These are phyloP conservation scores for Drosophila merina DNA, from an alignment of 2,888 invertebrate genomes.

Conservation along the genomic window DNA sequence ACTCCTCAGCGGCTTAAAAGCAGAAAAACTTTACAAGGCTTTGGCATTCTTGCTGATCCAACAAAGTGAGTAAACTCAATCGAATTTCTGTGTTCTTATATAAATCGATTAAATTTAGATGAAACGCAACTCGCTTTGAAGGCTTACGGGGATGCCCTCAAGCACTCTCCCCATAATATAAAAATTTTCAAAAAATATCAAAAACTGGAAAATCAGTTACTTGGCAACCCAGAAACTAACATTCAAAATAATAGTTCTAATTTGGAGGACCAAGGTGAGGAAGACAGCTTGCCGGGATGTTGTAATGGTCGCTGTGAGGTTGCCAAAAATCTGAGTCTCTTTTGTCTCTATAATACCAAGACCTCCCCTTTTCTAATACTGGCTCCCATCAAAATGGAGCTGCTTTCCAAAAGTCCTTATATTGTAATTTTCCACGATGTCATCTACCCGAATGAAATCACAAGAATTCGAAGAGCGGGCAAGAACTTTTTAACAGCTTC, in stretches of 20 bases:
- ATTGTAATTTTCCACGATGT: slow-evolving; percentile 85
- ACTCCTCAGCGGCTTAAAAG: not conserved
- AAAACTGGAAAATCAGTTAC: not conserved
- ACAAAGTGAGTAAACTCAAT: not conserved
- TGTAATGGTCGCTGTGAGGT: slow-evolving; percentile 25
- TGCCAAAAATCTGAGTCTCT: slow-evolving; percentile 18
- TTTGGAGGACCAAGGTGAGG: not conserved
- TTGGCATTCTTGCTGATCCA: slow-evolving; percentile 1
- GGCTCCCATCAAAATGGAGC: slow-evolving; percentile 84
- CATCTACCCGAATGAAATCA: slow-evolving; percentile 84
- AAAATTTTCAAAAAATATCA: not conserved
- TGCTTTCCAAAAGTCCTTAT: slow-evolving; percentile 84
- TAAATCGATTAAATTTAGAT: not conserved
- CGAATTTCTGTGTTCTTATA: not conserved
- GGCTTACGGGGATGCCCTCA: not conserved
- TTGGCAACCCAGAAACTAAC: not conserved
- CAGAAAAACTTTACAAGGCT: not conserved
- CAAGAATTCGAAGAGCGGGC: slow-evolving; percentile 81
- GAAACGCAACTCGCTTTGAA: not conserved
- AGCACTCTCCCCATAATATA: slow-evolving; percentile 1
- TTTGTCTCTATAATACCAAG: slow-evolving; percentile 53
- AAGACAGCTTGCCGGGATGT: not conserved
- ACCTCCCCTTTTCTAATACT: slow-evolving; percentile 41
- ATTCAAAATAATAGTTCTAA: too few species aligned
- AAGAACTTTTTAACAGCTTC: slow-evolving; percentile 83